Evolutionary conservation across 2,888 invertebrate species (phyloP), one percentile per base, ranked within the genome.

Genomic region (Sinopyrophorus schimmeli): DNA sequence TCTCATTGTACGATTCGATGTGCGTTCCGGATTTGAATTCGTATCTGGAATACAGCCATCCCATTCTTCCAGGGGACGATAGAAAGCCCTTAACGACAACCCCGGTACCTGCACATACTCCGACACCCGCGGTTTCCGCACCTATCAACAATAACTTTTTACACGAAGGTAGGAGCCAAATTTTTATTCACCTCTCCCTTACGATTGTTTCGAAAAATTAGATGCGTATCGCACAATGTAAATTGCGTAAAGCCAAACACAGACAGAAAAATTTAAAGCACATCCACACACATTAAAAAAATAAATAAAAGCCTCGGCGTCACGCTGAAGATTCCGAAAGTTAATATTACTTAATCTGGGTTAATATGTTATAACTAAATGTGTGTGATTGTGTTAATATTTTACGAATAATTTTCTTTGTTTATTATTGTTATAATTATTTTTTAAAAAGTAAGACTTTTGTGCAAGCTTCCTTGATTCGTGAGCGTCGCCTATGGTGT

Each of bases 1-100:
- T 84, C 61, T 85, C 82, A 71, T 80, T 88, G 76, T 90, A 89
- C 80, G 90, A 90, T 72, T 82, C 80, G 68, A 88, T 87, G 63
- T 89, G 87, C 76, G 83, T 88, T 58, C 87, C 88, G 58, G 89
- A 89, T 71, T 73, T 84, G 59, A 80, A 82, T 52, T 81, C 86
- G 48, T 86, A 86, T 72, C 80, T 88, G 72, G 79, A 77, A 61
- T 76, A 77, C 69, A 65, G 69, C 54, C 72, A 69, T 61, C 70
- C 66, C 53, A 60, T 72, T 61, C 59, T 71, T 69, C 57, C 73
- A 53, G 70, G 69, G 53, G 69, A 76, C 59, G 70, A 73, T 62
- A 60, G 72, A 61, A 74, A 71, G 58, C 68, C 70, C 5, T 50
- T 57, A 40, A 58, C 66, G 23, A 62, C 68, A 57, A 66, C 71